These are phyloP conservation scores for Hirudo medicinalis DNA, from an alignment of 1,140 invertebrate genomes.

Conservation along the genomic window DNA sequence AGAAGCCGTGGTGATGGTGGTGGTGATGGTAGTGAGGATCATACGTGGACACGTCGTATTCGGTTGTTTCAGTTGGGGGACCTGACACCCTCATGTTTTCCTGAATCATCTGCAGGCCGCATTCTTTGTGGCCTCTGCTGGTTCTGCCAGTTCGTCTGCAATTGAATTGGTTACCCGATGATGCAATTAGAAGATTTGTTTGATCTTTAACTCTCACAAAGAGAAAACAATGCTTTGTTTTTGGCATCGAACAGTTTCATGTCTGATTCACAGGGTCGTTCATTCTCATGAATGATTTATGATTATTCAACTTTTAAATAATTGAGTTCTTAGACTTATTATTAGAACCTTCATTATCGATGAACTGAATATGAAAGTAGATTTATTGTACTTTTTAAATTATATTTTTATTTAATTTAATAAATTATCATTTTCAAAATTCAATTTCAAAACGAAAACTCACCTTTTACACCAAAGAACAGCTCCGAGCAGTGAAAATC, in stretches of 20 bases:
- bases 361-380: background rate
- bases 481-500: slow-evolving; percentile 10
- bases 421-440: background rate
- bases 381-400: background rate
- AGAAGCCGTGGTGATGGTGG: background rate
- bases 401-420: background rate
- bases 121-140: background rate
- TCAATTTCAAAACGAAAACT: background rate
- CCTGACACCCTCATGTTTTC: background rate
- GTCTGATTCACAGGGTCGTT: too few relatives aligned
- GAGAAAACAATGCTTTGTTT: too few relatives aligned
- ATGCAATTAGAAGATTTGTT: too few relatives aligned
- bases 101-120: background rate
- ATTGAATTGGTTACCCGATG: background rate
- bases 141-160: background rate
- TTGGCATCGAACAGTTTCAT: too few relatives aligned
- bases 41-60: background rate
- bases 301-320: too few relatives aligned
- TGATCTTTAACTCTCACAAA: too few relatives aligned
- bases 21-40: background rate
- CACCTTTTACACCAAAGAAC: slow-evolving; percentile 16
- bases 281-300: too few relatives aligned
- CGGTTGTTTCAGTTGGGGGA: background rate
- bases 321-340: too few relatives aligned
- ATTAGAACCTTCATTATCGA: too few relatives aligned